Conservation (phyloP, 2,888 invertebrate species). For the Panopea generosa region DNA sequence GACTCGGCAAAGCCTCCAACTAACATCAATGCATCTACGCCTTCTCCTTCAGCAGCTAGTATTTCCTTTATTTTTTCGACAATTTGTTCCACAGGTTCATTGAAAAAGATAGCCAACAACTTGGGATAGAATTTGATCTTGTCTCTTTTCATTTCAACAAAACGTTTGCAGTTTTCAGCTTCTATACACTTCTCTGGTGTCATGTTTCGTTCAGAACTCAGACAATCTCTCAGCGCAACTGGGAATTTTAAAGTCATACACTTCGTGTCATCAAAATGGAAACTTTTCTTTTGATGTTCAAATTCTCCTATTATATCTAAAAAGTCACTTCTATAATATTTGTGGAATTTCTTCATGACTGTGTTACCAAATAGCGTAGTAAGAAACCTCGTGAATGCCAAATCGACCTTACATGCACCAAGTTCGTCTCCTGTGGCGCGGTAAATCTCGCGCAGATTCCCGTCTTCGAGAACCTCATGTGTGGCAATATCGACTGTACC, state of each 20-base stretch:
- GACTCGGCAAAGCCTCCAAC: slow-evolving; percentile 42
- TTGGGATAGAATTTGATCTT: slow-evolving; percentile 17
- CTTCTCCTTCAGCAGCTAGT: slow-evolving; percentile 4
- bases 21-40: slow-evolving; percentile 16
- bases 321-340: slow-evolving; percentile 19
- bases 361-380: neutral
- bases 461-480: slow-evolving; percentile 22
- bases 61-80: slow-evolving; percentile 22
- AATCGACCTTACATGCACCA: slow-evolving; percentile 24
- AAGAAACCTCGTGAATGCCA: slow-evolving; percentile 17
- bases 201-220: neutral
- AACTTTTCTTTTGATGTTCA: slow-evolving; percentile 25
- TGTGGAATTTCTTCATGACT: slow-evolving; percentile 9
- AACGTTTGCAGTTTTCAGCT: neutral
- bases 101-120: slow-evolving; percentile 11
- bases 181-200: neutral
- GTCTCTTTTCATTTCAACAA: neutral
- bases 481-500: slow-evolving; percentile 35
- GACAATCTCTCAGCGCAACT: neutral
- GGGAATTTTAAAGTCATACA: slow-evolving; percentile 12
- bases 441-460: slow-evolving; percentile 23
- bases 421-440: slow-evolving; percentile 27
- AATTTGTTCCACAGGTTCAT: slow-evolving; percentile 24
- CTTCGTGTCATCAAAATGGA: neutral
- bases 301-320: slow-evolving; percentile 16